These are phyloP conservation scores for Mandrillus leucophaeus DNA, from an alignment of 2,113 vertebrate species.

Conservation along the genomic window DNA sequence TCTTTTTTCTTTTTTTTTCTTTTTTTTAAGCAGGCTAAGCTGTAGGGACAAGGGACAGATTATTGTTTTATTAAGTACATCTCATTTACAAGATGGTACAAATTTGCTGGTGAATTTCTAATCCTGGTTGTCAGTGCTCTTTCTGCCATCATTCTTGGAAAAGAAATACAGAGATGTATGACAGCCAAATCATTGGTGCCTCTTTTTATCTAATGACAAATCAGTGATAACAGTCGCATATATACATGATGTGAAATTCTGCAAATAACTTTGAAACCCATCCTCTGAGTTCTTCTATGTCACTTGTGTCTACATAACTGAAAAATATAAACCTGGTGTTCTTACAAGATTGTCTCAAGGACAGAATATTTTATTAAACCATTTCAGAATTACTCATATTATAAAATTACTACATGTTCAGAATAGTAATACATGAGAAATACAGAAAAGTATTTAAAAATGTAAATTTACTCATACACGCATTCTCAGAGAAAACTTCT, in stretches of 20 bases:
- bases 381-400: not conserved
- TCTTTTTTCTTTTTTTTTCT: not conserved
- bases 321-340: not conserved
- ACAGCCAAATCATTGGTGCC: not conserved
- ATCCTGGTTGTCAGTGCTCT: not conserved
- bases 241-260: not conserved
- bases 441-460: not conserved
- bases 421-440: not conserved
- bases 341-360: not conserved
- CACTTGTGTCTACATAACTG: not conserved
- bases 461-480: not conserved
- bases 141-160: not conserved
- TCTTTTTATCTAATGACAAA: not conserved
- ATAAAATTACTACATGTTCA: not conserved
- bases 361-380: not conserved
- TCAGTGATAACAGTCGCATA: not conserved
- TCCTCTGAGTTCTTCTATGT: not conserved
- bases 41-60: not conserved
- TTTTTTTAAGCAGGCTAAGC: not conserved
- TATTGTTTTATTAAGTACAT: not conserved
- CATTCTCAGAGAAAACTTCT: not conserved
- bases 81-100: not conserved
- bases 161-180: not conserved
- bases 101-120: not conserved
- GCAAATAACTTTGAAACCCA: not conserved